Percentiles rank a stretch among this genome's conserved stretches.
Evolutionary conservation across 2,113 vertebrate genomes (phyloP).

Genomic region (Myrmecophaga tridactyla): DNA sequence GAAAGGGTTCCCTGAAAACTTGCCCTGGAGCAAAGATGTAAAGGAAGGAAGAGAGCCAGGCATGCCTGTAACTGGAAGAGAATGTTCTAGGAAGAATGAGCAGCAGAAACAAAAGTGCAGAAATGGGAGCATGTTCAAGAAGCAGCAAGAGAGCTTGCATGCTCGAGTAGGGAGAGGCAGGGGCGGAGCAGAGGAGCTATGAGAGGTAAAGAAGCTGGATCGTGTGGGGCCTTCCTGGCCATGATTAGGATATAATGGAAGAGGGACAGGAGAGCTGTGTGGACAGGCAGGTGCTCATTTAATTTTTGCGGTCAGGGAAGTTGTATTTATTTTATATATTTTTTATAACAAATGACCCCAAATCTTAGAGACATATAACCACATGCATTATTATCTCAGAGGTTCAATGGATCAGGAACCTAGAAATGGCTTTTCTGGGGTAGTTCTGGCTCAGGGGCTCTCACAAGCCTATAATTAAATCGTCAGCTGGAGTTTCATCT

Average conservation of each 20-base stretch:
- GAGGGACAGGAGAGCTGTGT: neutral
- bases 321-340: neutral
- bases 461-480: neutral
- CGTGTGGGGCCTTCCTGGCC: rapidly evolving
- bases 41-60: neutral
- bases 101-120: neutral
- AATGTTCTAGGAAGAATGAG: neutral
- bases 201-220: neutral
- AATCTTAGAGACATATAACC: neutral
- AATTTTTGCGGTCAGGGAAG: neutral
- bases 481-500: neutral
- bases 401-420: neutral
- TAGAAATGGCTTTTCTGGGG: neutral
- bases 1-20: neutral
- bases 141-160: neutral
- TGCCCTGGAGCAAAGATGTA: neutral
- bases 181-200: too few species aligned
- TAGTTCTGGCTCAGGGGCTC: neutral
- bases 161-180: neutral
- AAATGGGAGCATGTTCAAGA: neutral
- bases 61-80: neutral
- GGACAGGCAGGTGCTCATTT: neutral
- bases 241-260: rapidly evolving
- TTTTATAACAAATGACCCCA: neutral
- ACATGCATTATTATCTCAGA: neutral